These are phyloP conservation scores for Brienomyrus longianalis DNA, from an alignment of 2,113 vertebrate species.

Conservation along the genomic window DNA sequence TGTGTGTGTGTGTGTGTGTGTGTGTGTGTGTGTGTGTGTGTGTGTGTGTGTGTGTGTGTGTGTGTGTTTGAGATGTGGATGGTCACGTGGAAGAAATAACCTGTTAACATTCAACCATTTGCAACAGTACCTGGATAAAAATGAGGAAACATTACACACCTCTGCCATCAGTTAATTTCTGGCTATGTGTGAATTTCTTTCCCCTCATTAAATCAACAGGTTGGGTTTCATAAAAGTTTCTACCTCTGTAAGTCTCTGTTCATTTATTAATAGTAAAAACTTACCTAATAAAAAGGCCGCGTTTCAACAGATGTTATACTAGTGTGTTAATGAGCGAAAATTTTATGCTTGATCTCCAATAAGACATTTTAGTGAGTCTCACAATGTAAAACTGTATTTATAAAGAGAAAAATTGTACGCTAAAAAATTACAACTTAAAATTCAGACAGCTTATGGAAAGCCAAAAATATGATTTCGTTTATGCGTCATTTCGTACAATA, in stretches of 20 bases:
- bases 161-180: neutral
- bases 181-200: neutral
- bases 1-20: no score
- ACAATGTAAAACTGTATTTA: neutral
- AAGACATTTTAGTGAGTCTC: neutral
- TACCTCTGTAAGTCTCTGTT: slow-evolving; percentile 20
- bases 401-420: neutral
- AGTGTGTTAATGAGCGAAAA: neutral
- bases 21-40: no score
- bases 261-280: slow-evolving; percentile 8
- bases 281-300: slow-evolving; percentile 16
- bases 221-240: slow-evolving; percentile 19
- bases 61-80: neutral
- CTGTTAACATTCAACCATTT: neutral
- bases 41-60: neutral
- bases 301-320: neutral
- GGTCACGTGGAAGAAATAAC: neutral
- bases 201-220: neutral
- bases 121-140: neutral
- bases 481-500: neutral
- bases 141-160: neutral
- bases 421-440: neutral
- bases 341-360: neutral
- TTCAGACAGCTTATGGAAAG: neutral
- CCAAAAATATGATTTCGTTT: neutral